Evolutionary conservation across 2,888 invertebrate species (phyloP).

Genomic region (Leptinotarsa juncta): DNA sequence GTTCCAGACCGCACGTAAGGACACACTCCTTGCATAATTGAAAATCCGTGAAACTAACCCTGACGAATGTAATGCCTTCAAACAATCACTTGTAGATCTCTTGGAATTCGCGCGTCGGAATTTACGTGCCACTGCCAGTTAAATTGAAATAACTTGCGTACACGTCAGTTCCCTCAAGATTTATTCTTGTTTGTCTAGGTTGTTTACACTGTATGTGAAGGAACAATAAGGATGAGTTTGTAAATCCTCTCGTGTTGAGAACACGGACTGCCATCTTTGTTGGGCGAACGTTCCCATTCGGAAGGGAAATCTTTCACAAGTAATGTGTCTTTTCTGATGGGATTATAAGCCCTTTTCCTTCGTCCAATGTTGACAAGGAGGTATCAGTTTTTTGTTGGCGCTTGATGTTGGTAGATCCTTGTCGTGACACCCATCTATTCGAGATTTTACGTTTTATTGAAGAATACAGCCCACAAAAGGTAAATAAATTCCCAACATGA

Average conservation of each 20-base stretch:
- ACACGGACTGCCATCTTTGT: slow-evolving; percentile 18
- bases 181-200: slow-evolving; percentile 40
- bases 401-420: neutral
- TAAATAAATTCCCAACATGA: too few relatives aligned
- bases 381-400: neutral
- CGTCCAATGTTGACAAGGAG: neutral
- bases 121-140: slow-evolving; percentile 37
- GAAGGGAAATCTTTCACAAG: slow-evolving; percentile 14
- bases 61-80: slow-evolving; percentile 48
- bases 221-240: slow-evolving; percentile 46
- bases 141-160: slow-evolving; percentile 44
- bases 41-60: slow-evolving; percentile 48
- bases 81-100: slow-evolving; percentile 41
- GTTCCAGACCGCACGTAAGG: slow-evolving; percentile 20
- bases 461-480: too few relatives aligned
- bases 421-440: neutral
- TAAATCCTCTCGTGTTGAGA: slow-evolving; percentile 29
- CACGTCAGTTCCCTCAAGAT: slow-evolving; percentile 39
- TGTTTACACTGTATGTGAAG: slow-evolving; percentile 41
- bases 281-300: slow-evolving; percentile 1
- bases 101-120: slow-evolving; percentile 40
- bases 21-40: slow-evolving; percentile 46
- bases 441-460: too few relatives aligned
- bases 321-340: slow-evolving; percentile 16
- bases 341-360: slow-evolving; percentile 16